These are phyloP conservation scores for Napeogenes inachia DNA, from an alignment of 2,888 invertebrate genomes.

Conservation along the genomic window DNA sequence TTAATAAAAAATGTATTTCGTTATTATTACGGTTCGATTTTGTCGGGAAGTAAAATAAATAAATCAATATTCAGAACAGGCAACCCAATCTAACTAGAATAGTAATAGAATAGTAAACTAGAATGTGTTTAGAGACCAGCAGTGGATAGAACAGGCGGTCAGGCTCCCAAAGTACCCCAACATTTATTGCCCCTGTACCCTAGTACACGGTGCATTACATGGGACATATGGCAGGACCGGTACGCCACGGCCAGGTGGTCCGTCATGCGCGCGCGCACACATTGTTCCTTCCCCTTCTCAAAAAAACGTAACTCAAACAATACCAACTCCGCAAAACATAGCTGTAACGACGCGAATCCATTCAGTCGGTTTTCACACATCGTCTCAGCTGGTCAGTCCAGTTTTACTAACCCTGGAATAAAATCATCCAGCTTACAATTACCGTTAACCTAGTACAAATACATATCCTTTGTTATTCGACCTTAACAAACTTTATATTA, in stretches of 20 bases:
- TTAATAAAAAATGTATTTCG: neutral
- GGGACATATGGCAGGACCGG: constrained; percentile 70
- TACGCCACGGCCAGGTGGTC: constrained; percentile 70
- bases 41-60: too few relatives aligned
- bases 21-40: too few relatives aligned
- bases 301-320: constrained; percentile 39
- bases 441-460: constrained; percentile 2
- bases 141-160: constrained; percentile 1
- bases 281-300: constrained; percentile 52
- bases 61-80: too few relatives aligned
- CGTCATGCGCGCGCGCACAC: constrained; percentile 76
- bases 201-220: constrained; percentile 33
- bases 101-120: neutral
- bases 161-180: constrained; percentile 1
- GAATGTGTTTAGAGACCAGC: neutral
- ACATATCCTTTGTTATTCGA: neutral
- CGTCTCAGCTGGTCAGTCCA: constrained; percentile 27
- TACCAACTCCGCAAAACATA: constrained; percentile 54
- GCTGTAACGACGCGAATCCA: constrained; percentile 35
- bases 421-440: constrained; percentile 6
- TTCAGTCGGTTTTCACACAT: constrained; percentile 34
- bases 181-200: constrained; percentile 20
- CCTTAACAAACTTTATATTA: too few relatives aligned
- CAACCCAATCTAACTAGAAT: neutral
- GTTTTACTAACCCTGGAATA: constrained; percentile 16